These are phyloP conservation scores for Dissostichus mawsoni DNA, from an alignment of 2,113 vertebrate genomes.

Conservation along the genomic window DNA sequence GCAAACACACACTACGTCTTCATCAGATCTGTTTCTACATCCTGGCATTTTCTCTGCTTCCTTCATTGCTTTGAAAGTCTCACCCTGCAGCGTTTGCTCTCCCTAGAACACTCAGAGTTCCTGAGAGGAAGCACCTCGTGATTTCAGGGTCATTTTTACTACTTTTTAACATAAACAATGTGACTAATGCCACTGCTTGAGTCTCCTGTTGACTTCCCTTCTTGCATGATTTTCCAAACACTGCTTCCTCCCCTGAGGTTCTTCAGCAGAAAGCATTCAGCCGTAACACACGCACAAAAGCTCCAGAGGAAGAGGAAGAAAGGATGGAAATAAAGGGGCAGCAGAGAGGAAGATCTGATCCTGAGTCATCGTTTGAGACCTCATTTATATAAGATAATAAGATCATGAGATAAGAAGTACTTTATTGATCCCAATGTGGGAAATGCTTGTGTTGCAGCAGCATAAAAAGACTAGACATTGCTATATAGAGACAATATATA, in stretches of 20 bases:
- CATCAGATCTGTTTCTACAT: slow-evolving; percentile 21
- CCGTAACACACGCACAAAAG: slow-evolving; percentile 39
- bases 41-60: background rate
- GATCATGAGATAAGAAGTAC: too few relatives aligned
- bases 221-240: slow-evolving; percentile 25
- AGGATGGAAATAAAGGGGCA: too few relatives aligned
- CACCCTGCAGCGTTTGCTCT: background rate
- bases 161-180: too few relatives aligned
- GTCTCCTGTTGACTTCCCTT: slow-evolving; percentile 14
- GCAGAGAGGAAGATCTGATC: too few relatives aligned
- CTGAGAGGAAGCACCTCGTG: too few relatives aligned
- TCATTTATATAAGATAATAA: too few relatives aligned
- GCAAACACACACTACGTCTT: slow-evolving; percentile 6
- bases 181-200: background rate
- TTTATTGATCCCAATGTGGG: too few relatives aligned
- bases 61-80: background rate
- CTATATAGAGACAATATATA: too few relatives aligned
- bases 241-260: slow-evolving; percentile 27
- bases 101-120: too few relatives aligned
- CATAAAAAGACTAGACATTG: too few relatives aligned
- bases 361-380: too few relatives aligned
- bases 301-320: background rate
- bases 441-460: too few relatives aligned
- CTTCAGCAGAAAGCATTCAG: slow-evolving; percentile 30
- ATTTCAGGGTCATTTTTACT: background rate